Evolutionary conservation across 1,140 invertebrate genomes (phyloP).

Genomic region (Ceratoteleas bidentatus): DNA sequence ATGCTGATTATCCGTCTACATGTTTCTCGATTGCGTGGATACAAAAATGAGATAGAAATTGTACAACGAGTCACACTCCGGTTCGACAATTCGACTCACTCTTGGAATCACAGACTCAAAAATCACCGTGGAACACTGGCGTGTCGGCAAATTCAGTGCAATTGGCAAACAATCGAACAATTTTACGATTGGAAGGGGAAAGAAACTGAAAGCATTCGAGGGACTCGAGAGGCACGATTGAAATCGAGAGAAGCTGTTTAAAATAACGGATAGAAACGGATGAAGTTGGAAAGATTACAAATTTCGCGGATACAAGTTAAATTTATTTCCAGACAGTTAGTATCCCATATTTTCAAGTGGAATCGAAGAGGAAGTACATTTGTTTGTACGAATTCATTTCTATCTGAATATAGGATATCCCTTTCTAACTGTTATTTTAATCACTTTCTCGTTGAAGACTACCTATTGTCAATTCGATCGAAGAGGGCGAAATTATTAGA

Average conservation of each 20-base stretch:
- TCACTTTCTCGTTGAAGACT: no score
- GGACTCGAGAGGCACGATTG: neutral
- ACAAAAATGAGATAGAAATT: constrained; percentile 58
- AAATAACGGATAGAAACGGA: no score
- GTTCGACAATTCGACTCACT: constrained; percentile 38
- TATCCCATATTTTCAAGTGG: no score
- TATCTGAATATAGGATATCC: no score
- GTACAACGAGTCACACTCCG: constrained; percentile 20
- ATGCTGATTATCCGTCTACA: constrained; percentile 32
- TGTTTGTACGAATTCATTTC: no score
- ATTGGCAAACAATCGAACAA: constrained; percentile 22
- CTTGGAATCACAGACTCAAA: constrained; percentile 51
- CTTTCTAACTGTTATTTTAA: no score
- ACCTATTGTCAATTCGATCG: no score
- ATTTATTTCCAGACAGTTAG: no score
- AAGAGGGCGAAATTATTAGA: no score
- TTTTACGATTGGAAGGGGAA: neutral
- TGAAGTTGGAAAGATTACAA: no score
- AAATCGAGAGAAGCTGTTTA: neutral
- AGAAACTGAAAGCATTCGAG: neutral
- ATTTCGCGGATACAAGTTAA: no score
- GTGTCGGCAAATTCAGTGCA: constrained; percentile 32
- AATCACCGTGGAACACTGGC: constrained; percentile 38
- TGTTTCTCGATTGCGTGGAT: constrained; percentile 46
- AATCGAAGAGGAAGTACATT: no score